These are phyloP conservation scores for Nemotelus nigrinus DNA, from an alignment of 2,888 invertebrate species.

Conservation along the genomic window DNA sequence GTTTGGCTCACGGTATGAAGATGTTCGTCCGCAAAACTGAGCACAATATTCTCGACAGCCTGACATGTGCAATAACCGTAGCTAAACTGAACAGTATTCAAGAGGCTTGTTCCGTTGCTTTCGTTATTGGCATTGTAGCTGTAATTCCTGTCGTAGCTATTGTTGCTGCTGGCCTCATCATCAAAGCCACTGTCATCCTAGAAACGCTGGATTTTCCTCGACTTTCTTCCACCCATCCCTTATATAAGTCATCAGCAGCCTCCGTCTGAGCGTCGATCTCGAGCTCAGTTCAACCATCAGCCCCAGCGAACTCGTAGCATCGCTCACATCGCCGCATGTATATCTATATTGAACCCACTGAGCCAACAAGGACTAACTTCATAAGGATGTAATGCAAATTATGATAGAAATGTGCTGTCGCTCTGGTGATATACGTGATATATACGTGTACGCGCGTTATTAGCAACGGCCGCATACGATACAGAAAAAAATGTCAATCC, in stretches of 20 bases:
- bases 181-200: too few relatives aligned
- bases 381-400: constrained; percentile 41
- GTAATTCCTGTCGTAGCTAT: neutral
- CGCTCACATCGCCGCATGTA: too few relatives aligned
- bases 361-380: constrained; percentile 11
- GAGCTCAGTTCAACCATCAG: neutral
- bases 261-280: neutral
- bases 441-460: constrained; percentile 9
- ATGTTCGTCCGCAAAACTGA: too few relatives aligned
- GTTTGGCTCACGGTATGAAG: too few relatives aligned
- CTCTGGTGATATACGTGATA: constrained; percentile 26
- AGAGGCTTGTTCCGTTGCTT: constrained; percentile 19
- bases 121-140: constrained; percentile 12
- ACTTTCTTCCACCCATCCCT: constrained; percentile 4
- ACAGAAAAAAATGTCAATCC: constrained; percentile 27
- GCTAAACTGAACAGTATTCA: constrained; percentile 6
- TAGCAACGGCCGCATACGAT: constrained; percentile 11
- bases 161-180: constrained; percentile 17
- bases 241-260: constrained; percentile 29
- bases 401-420: constrained; percentile 36
- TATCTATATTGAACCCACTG: too few relatives aligned
- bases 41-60: neutral
- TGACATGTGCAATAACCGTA: constrained; percentile 29
- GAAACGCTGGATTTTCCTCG: neutral
- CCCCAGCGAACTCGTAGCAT: neutral